These are phyloP conservation scores for Drosophila histrio DNA, from an alignment of 2,888 invertebrate species.

Conservation along the genomic window DNA sequence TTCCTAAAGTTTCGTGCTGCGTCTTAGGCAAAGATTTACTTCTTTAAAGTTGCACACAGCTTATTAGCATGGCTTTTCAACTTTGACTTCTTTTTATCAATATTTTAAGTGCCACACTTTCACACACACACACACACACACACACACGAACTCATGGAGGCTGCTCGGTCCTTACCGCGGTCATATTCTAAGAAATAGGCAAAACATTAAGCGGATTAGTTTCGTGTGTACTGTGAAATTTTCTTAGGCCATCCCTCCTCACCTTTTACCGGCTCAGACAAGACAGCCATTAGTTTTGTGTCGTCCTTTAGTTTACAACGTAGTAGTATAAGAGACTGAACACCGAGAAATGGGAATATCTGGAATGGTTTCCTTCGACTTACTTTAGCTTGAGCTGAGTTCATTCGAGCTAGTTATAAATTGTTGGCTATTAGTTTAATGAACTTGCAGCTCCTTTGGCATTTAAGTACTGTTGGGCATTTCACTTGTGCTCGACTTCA, in stretches of 20 bases:
- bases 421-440: constrained; percentile 80
- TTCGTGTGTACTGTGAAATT: constrained; percentile 42
- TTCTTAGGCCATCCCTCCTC: constrained; percentile 3
- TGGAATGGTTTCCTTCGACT: constrained; percentile 1
- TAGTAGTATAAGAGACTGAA: background rate
- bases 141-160: constrained; percentile 5
- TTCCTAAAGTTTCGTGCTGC: constrained; percentile 13
- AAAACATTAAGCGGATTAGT: constrained; percentile 78
- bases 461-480: constrained; percentile 46
- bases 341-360: background rate
- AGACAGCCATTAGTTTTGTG: constrained; percentile 47
- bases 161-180: constrained; percentile 17
- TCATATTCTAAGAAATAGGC: constrained; percentile 70
- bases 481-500: constrained; percentile 33
- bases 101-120: constrained; percentile 39
- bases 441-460: constrained; percentile 69
- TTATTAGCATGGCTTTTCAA: constrained; percentile 26
- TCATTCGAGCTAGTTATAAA: constrained; percentile 61
- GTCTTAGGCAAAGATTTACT: constrained; percentile 14
- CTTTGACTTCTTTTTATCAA: constrained; percentile 35
- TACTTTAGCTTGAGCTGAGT: constrained; percentile 8
- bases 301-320: constrained; percentile 25
- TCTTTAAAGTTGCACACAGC: constrained; percentile 21
- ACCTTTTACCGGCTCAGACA: constrained; percentile 26
- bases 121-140: constrained; percentile 7